These are phyloP conservation scores for Perodicticus potto DNA, from an alignment of 2,797 vertebrate species.

Conservation along the genomic window DNA sequence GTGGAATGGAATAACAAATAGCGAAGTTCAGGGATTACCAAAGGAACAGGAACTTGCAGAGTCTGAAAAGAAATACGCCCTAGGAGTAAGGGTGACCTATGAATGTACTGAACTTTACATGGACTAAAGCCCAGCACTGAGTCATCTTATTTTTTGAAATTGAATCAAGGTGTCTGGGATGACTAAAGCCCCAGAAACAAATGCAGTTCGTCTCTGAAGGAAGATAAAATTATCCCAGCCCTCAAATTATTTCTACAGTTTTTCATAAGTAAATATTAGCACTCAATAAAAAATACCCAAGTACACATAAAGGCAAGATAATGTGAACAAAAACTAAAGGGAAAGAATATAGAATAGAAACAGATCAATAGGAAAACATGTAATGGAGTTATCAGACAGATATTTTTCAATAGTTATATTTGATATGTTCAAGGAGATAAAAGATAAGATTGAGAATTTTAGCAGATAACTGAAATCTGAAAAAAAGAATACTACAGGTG, in stretches of 20 bases:
- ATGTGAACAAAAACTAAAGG: background rate
- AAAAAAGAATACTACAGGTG: slow-evolving; percentile 10
- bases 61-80: background rate
- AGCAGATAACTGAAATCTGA: background rate
- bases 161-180: background rate
- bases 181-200: background rate
- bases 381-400: background rate
- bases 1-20: background rate
- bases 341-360: background rate
- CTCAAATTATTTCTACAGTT: slow-evolving; percentile 6
- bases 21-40: background rate
- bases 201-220: background rate
- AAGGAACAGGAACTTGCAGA: background rate
- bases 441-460: slow-evolving; percentile 35
- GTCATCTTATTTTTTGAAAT: background rate
- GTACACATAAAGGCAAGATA: background rate
- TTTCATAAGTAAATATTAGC: background rate
- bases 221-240: background rate
- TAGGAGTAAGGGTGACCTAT: background rate
- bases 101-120: background rate
- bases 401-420: background rate
- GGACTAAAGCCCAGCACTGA: background rate
- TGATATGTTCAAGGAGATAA: background rate
- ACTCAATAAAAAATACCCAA: background rate
- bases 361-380: background rate